Evolutionary conservation across 2,113 vertebrate genomes (phyloP), one percentile per base, ranked within the genome.

Genomic region (Rhodinocichla rosea): DNA sequence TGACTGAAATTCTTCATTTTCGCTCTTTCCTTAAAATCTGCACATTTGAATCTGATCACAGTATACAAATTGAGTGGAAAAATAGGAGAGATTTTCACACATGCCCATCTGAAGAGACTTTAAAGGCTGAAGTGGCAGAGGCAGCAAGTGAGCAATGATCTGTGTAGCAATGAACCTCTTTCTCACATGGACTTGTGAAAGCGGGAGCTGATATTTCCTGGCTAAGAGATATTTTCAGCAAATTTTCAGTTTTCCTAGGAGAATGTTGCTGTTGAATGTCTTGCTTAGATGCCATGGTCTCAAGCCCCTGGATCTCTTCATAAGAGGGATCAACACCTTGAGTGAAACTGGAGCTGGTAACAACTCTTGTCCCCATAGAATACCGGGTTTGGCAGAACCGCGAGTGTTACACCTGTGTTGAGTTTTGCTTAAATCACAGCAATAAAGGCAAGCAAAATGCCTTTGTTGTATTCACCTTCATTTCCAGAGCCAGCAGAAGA

Each of bases 341-440:
- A 80, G 20, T 60, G 76, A 77, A 55, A 59, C 15, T 3, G 3
- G 9, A 70, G 45, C 60, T 44, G 37, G 14, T 20, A 39, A 81
- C 49, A 60, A 8, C 37, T 21, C 76, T 40, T 69, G 19, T 11
- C 4, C 20, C 12, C 12, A 23, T 63, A 81, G 64, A 74, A n/a
- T 40, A 27, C 21, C n/a, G 70, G 7, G 10, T 33, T 76, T 59
- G 44, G 35, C 21, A 39, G 57, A 33, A 63, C 4, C 0, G 0
- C 0, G 42, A 73, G 8, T 10, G 1, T 68, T 53, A 45, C 9
- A 55, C 13, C 8, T 80, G 13, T 18, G 11, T 7, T 49, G 49
- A 83, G 22, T 53, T 77, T 47, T 65, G 14, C n/a, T 64, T 94
- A 71, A 85, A 64, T 64, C 32, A 44, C 32, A 85, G 24, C 20